These are phyloP conservation scores for Laspeyria flexula DNA, from an alignment of 2,888 invertebrate genomes.

Conservation along the genomic window DNA sequence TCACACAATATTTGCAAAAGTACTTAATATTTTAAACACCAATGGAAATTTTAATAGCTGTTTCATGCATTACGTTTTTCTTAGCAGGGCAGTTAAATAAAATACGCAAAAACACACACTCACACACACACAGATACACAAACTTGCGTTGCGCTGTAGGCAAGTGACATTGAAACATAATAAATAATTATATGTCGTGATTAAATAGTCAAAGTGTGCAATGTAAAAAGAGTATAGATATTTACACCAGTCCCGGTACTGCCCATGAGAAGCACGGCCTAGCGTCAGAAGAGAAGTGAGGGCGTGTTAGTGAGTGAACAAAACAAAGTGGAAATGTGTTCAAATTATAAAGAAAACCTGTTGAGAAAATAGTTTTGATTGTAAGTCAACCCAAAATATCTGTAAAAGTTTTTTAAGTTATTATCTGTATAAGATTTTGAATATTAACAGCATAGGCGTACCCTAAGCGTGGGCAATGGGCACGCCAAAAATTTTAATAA, in stretches of 20 bases:
- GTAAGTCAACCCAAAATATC: neutral
- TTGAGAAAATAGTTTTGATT: neutral
- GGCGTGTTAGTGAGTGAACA: slow-evolving; percentile 70
- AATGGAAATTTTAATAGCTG: too few relatives aligned
- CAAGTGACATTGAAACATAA: slow-evolving; percentile 40
- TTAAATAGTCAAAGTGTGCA: slow-evolving; percentile 76
- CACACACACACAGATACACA: slow-evolving; percentile 12
- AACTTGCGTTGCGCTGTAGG: slow-evolving; percentile 22
- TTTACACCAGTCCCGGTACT: slow-evolving; percentile 95
- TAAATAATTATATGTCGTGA: slow-evolving; percentile 53
- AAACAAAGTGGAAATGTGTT: slow-evolving; percentile 20
- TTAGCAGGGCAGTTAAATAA: too few relatives aligned
- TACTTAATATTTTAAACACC: too few relatives aligned
- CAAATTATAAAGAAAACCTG: slow-evolving; percentile 9
- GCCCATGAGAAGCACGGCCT: slow-evolving; percentile 97
- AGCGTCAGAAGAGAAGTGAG: slow-evolving; percentile 80
- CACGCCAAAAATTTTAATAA: too few relatives aligned
- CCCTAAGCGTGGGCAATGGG: too few relatives aligned
- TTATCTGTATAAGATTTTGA: too few relatives aligned
- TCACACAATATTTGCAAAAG: too few relatives aligned
- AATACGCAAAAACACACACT: slow-evolving; percentile 10
- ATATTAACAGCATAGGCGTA: too few relatives aligned
- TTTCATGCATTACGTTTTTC: too few relatives aligned
- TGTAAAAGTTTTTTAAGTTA: too few relatives aligned
- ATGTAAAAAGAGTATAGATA: slow-evolving; percentile 85